Evolutionary conservation across 2,888 invertebrate species (phyloP), one percentile per base, ranked within the genome.

Genomic region (Nomada hirtipes): DNA sequence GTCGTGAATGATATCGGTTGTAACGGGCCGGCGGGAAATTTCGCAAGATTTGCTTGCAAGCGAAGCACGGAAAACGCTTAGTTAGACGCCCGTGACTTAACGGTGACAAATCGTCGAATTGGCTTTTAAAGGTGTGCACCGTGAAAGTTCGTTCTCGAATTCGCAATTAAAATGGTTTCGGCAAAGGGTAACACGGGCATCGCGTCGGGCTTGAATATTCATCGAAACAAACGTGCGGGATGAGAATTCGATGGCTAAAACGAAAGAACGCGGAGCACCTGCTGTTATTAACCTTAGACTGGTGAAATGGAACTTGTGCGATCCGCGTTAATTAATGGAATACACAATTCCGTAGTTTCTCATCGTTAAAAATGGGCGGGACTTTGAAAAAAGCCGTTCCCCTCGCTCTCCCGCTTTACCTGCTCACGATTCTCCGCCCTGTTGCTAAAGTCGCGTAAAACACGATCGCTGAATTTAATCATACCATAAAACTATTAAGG

Each of bases 121-220:
- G 7, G 36, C 36, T 36, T 36, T 36, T 36, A 7, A 36, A 7
- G 36, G 36, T 36, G 23, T n/a, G 18, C 47, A 1, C 44, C 11
- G 44, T 23, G 44, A 20, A 61, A 29, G 1, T 26, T 77, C 4
- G 36, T 36, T 36, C n/a, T 53, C 36, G 61, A 44, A 74, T 57
- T 9, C 20, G 65, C 57, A 74, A 82, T 83, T 82, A 55, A 74
- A 57, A 68, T 47, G 52, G 72, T 23, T 29, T 52, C 23, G 60
- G 23, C 10, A 18, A 67, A 72, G 57, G 59, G 44, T 29, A 20
- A 53, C 55, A 55, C 53, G 42, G 42, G 55, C 59, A 60, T 65
- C 44, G 70, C 70, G 61, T 67, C 26, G 18, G 50, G 44, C 47
- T 76, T 86, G 83, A 85, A 85, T 86, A 86, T 86, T 83, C 83